Percentiles rank a stretch among this genome's conserved stretches.
Conservation (phyloP, 92 coral and sea anemone species). For the Epizoanthus scotinus region DNA sequence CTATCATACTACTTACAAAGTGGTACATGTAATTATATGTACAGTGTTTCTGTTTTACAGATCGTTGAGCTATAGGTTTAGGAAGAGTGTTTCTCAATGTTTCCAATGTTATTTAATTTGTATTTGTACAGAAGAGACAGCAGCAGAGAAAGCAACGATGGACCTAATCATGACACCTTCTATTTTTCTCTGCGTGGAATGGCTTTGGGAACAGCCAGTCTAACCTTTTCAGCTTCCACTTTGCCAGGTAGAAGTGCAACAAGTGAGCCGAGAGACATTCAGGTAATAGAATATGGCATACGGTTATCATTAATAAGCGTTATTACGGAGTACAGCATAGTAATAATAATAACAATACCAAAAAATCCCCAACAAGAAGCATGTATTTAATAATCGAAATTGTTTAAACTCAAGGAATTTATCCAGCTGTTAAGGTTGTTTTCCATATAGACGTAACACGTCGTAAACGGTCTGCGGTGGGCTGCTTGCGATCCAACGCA, state of each 20-base stretch:
- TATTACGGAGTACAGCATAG: no score
- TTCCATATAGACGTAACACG: no score
- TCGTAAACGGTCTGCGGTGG: no score
- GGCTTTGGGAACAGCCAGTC: conserved; percentile 88
- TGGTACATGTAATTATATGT: neutral
- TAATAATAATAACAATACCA: no score
- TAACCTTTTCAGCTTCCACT: conserved; percentile 84
- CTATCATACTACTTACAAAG: no score
- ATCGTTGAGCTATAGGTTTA: no score
- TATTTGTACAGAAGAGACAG: conserved; percentile 24
- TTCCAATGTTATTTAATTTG: neutral
- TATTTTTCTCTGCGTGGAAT: conserved; percentile 81
- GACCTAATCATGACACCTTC: conserved; percentile 68
- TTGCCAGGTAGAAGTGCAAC: conserved; percentile 75
- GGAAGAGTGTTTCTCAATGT: neutral
- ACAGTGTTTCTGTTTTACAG: no score
- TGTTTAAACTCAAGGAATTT: neutral
- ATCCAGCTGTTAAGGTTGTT: no score
- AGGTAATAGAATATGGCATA: conserved; percentile 43
- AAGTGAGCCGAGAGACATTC: conserved; percentile 91
- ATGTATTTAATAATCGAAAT: neutral
- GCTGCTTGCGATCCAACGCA: no score
- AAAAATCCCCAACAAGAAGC: no score
- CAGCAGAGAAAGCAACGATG: conserved; percentile 26
- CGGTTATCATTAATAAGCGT: no score